Percentiles rank a stretch among this genome's conserved stretches.
These are phyloP conservation scores for Zaprionus ornatus DNA, from an alignment of 1,140 invertebrate species.

Conservation along the genomic window DNA sequence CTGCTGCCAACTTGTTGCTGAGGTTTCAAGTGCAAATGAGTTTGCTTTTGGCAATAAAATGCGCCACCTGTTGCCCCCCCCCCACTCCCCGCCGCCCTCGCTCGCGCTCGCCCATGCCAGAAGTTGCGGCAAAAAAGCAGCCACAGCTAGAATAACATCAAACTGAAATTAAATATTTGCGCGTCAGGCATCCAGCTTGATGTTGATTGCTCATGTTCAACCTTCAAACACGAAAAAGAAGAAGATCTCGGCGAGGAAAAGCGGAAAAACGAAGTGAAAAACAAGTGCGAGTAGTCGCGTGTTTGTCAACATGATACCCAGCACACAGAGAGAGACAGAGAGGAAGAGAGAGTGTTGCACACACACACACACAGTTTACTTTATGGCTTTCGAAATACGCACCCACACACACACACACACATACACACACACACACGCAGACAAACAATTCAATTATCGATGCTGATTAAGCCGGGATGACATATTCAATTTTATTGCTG, in stretches of 20 bases:
- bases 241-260: background rate
- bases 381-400: constrained; percentile 15
- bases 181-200: constrained; percentile 35
- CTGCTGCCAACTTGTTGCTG: constrained; percentile 50
- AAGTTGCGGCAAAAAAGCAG: constrained; percentile 9
- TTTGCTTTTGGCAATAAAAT: constrained; percentile 62
- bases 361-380: background rate
- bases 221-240: background rate
- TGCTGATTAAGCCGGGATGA: constrained; percentile 19
- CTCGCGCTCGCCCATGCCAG: background rate
- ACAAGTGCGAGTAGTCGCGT: background rate
- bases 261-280: background rate
- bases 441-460: constrained; percentile 19
- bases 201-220: constrained; percentile 55
- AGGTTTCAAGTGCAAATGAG: constrained; percentile 71
- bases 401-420: background rate
- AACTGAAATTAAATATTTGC: constrained; percentile 69
- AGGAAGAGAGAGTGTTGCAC: background rate
- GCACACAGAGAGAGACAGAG: background rate
- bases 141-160: constrained; percentile 55
- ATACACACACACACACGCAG: background rate
- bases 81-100: background rate
- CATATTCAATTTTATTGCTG: constrained; percentile 25
- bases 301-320: constrained; percentile 40
- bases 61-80: constrained; percentile 57